These are phyloP conservation scores for Perca fluviatilis DNA, from an alignment of 2,113 vertebrate species.

Conservation along the genomic window DNA sequence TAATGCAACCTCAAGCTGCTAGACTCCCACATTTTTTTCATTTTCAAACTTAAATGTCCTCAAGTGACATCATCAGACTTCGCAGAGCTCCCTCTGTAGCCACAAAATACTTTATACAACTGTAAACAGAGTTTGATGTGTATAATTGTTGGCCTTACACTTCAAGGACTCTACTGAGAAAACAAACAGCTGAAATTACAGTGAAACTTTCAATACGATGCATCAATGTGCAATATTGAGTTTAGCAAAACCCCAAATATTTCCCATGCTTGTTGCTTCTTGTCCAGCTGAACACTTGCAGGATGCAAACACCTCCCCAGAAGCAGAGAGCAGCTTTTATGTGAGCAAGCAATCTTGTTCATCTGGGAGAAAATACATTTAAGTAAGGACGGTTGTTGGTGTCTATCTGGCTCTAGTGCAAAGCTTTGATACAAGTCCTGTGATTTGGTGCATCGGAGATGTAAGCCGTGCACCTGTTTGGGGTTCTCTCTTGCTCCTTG, in stretches of 20 bases:
- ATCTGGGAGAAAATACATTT: constrained; percentile 19
- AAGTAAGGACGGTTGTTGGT: constrained; percentile 15
- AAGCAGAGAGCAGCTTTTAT: constrained; percentile 16
- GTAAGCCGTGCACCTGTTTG: constrained; percentile 57
- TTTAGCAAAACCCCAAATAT: not conserved
- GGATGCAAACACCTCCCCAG: not conserved
- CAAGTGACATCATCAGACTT: no score
- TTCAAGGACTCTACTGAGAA: not conserved
- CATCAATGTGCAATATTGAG: not conserved
- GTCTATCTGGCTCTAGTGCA: constrained; percentile 7
- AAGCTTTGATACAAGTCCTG: constrained; percentile 45
- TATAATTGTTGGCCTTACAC: not conserved
- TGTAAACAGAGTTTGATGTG: not conserved
- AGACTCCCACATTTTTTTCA: no score
- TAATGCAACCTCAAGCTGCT: no score
- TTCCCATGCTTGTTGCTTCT: not conserved
- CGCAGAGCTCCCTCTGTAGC: no score
- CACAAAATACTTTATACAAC: not conserved
- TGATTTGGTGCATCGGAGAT: constrained; percentile 42
- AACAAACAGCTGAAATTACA: not conserved
- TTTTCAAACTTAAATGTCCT: no score
- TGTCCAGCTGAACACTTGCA: constrained; percentile 11
- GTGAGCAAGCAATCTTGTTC: constrained; percentile 16
- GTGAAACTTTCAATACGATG: not conserved
- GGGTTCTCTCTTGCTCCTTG: constrained; percentile 44